Evolutionary conservation across 2,113 vertebrate species (phyloP), one percentile per base, ranked within the genome.

Genomic region (Hiodon alosoides): DNA sequence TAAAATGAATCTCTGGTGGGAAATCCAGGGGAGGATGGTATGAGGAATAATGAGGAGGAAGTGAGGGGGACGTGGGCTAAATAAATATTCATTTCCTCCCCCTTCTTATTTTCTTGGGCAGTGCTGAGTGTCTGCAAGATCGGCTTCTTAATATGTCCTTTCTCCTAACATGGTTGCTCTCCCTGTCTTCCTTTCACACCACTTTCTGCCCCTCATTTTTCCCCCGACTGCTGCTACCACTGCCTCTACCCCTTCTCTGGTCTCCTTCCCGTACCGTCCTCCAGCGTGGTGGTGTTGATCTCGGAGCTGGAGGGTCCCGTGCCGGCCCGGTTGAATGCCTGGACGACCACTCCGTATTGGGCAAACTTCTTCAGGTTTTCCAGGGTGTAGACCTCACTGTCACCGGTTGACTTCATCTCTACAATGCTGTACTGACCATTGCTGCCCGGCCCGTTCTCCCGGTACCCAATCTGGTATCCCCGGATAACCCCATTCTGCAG

Each of bases 341-440:
- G 97, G 76, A 99, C 97, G 80, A 99, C 96, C 4, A 98, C 96
- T 2, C 96, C 95, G 0, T 98, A 99, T 80, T 98, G 97, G 4
- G 96, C 95, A 3, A 95, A 99, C 87, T 98, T 99, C 92, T 96
- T 98, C 72, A 99, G 92, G 88, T 98, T 97, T 92, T 98, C 96
- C 83, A 98, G 87, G 0, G 96, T 98, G 89, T 98, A 99, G 54
- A 98, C 95, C 84, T 99, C 97, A 0, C 93, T 95, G 90, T 98
- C 97, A 0, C 97, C 97, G 0, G 97, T 98, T 48, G 96, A 96
- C 80, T 99, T 98, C 96, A 98, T 98, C 87, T 98, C 96, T 86
- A 98, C 95, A 0, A 98, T 98, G 87, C 95, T 99, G 89, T 98
- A 99, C 82, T 99, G 97, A 60, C 96, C 97, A 0, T 93, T 98